phyloP scores from a whole-genome alignment of 2,888 invertebrate species.

The Mesorhabditis spiculigera region DNA sequence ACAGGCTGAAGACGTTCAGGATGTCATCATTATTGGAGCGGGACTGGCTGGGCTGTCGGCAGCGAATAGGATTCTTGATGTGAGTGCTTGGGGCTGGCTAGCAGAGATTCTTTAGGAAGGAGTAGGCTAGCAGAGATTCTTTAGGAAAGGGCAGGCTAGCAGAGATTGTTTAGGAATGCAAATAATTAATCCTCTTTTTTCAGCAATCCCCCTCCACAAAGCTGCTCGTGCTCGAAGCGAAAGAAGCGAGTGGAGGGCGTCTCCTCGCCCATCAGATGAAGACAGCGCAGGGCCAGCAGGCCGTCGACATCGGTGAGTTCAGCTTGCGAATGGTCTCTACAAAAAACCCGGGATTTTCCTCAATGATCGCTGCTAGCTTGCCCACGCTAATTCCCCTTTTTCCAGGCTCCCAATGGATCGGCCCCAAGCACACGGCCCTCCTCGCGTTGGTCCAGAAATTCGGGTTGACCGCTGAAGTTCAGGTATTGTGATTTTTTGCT shows the following conservation, averaged over 20 bases:
- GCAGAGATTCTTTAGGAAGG: too few relatives aligned
- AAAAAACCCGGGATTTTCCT: background rate
- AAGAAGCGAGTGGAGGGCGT: background rate
- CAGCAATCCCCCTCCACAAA: background rate
- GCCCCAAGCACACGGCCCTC: background rate
- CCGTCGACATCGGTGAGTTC: slow-evolving; percentile 1
- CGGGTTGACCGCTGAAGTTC: background rate
- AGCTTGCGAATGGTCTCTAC: too few relatives aligned
- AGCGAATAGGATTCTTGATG: too few relatives aligned
- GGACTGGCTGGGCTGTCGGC: too few relatives aligned
- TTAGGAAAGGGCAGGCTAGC: too few relatives aligned
- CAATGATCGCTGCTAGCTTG: background rate
- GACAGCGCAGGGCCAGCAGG: background rate
- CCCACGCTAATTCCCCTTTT: background rate
- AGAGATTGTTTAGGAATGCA: too few relatives aligned
- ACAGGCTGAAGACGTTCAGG: too few relatives aligned
- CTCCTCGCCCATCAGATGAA: background rate
- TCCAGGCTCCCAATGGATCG: background rate
- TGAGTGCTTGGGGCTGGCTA: too few relatives aligned
- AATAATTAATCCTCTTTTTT: background rate
- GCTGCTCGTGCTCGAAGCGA: background rate
- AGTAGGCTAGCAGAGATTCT: too few relatives aligned
- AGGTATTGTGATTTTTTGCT: background rate
- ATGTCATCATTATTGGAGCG: too few relatives aligned
- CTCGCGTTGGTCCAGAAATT: background rate